Evolutionary conservation across 2,113 vertebrate genomes (phyloP).

Genomic region (Sprattus sprattus): DNA sequence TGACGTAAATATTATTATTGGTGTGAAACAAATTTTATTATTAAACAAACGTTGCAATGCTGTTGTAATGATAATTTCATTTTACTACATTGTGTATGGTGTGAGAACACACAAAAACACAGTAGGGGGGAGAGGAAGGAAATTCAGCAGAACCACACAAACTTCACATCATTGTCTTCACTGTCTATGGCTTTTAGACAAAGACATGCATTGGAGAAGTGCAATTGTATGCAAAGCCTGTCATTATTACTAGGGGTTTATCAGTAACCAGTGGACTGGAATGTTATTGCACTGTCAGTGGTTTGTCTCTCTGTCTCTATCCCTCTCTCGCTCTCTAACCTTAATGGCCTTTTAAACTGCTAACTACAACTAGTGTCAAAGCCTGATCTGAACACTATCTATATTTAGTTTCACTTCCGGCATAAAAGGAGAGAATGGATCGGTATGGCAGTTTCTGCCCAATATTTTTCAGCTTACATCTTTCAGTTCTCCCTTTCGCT

Average conservation of each 20-base stretch:
- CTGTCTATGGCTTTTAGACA: constrained; percentile 2
- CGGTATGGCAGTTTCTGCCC: not conserved
- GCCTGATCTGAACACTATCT: not conserved
- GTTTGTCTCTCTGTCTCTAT: not conserved
- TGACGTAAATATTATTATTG: no score
- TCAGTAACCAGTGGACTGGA: constrained; percentile 52
- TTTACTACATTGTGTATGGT: not conserved
- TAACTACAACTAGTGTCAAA: not conserved
- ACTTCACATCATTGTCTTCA: not conserved
- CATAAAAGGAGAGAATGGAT: not conserved
- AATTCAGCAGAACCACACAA: not conserved
- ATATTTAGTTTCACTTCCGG: not conserved
- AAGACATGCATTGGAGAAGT: not conserved
- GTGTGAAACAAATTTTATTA: no score
- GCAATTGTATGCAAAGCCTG: constrained; percentile 48
- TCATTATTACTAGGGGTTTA: constrained; percentile 37
- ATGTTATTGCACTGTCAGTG: constrained; percentile 37
- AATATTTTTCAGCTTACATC: not conserved
- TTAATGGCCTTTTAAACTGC: not conserved
- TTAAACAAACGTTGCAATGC: not conserved
- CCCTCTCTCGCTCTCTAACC: not conserved
- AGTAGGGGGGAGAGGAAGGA: not conserved
- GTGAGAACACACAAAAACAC: not conserved
- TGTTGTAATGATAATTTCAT: not conserved
- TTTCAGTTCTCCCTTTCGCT: not conserved